Base-by-base conservation (phyloP, 2,113 vertebrate species). In the Takifugu flavidus region DNA sequence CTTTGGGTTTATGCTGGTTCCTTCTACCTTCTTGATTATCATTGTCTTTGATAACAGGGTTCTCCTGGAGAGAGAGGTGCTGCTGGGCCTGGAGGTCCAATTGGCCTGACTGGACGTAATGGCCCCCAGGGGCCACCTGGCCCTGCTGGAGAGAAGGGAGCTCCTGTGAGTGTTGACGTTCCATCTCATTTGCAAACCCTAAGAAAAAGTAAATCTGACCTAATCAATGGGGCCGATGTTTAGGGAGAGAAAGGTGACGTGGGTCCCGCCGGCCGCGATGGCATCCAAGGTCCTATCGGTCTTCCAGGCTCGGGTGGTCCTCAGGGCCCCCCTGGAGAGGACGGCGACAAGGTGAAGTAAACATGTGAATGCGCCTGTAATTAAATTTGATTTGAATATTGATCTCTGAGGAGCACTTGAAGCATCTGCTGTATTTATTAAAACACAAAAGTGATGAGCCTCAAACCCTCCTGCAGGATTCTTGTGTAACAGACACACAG, bases 161-260 rank as follows among this genome's bases (percentile, higher is more conserved):
- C 82, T 49, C 97, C 96, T 0, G 97, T 99, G 75, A 96, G 95
- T 93, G 62, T 27, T 49, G 62, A 2, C 53, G 3, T 52, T 20
- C 0, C 4, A 3, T 39, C 26, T 34, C 15, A 39, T 49, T 20
- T 20, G 14, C 14, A 8, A 25, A n/a, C 47, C 3, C 47, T 49
- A 49, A 20, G 31, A 31, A 44, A 53, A 11, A 59, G 25, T 25
- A 3, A 25, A 25, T 49, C 14, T 49, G 15, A 49, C n/a, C 2
- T 49, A 2, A 8, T n/a, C 14, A 49, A 49, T 66, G 52, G 57
- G 7, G 34, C 46, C 3, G 11, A 7, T 67, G 27, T 56, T 34
- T 59, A 99, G 97, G 97, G 97, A 83, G 97, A 99, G 83, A 99
- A 98, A 91, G 96, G 96, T 68, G 95, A 95, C 20, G 86, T 94